Base-by-base conservation (phyloP, 2,113 vertebrate genomes). In the Ceuthmochares aereus region DNA sequence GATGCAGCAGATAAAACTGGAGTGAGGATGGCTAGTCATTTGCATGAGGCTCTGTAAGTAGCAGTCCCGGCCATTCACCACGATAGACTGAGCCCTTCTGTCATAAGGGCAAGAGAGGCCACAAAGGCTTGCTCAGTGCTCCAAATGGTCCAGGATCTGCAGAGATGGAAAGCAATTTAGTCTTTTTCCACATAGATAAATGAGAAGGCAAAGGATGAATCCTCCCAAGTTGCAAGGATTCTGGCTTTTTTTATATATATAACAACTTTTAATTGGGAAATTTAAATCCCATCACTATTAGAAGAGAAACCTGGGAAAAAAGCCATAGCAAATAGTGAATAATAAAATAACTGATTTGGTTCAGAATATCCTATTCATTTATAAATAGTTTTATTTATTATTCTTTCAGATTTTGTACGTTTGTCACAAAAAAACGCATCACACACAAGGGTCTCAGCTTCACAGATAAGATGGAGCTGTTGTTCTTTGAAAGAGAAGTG, bases 51-150 rank as follows among this genome's bases (percentile, higher is more conserved):
- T 90, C 59, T 95, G 51, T 80, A 60, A 85, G 90, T 21, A 58
- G 79, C 75, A 18, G 2, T 66, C 83, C 84, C 10, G 3, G 63
- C 55, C 68, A 67, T 74, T 81, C 90, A 67, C 52, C 2, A 4
- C 42, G 0, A 55, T 0, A 84, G 86, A 84, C 94, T 87, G 83
- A 87, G 78, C 70, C 52, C 76, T 84, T 86, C 90, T 96, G 91
- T 93, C 80, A 84, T 64, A 26, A 30, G 64, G 52, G 74, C 68
- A 95, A 0, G 1, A 30, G 86, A 75, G 29, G 73, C 76, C 89
- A 96, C 95, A 95, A 90, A 87, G 89, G 59, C 66, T 36, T n/a
- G 45, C 62, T 93, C 84, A 96, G 90, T 79, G 67, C 84, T 77
- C 36, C 0, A 0, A 40, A 73, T 0, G 0, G 74, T 54, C 42